A percentile compares a stretch with the other conserved stretches of the same genome.
Conservation (phyloP, 2,888 invertebrate genomes). For the Cylloceria caligata region DNA sequence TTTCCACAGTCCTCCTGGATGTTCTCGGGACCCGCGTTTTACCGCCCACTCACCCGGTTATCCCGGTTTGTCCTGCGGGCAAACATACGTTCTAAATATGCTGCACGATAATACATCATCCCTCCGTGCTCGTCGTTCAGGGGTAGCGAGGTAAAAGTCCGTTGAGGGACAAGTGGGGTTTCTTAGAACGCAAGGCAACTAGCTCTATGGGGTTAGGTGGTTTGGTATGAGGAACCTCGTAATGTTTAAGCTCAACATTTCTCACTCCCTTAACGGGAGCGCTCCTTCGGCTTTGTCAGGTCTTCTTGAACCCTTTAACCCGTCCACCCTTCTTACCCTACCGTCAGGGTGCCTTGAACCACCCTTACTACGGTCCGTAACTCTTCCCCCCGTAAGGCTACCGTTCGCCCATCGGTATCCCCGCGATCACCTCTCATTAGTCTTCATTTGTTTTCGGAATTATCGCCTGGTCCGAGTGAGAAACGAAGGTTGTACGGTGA, state of each 20-base stretch:
- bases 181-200: conserved; percentile 54
- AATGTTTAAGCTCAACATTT: conserved; percentile 84
- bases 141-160: conserved; percentile 23
- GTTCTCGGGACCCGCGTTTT: conserved; percentile 46
- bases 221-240: conserved; percentile 74
- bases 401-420: conserved; percentile 66
- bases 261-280: conserved; percentile 83
- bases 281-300: conserved; percentile 62
- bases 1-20: conserved; percentile 35
- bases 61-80: conserved; percentile 31
- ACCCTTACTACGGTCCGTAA: conserved; percentile 30
- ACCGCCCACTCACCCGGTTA: conserved; percentile 26
- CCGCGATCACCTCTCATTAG: conserved; percentile 83
- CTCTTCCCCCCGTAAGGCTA: conserved; percentile 22
- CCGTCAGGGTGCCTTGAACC: conserved; percentile 45
- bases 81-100: conserved; percentile 77
- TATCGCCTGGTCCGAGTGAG: conserved; percentile 77
- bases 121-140: conserved; percentile 70
- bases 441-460: conserved; percentile 85
- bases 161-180: conserved; percentile 54
- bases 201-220: conserved; percentile 26
- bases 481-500: background rate
- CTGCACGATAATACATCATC: conserved; percentile 83
- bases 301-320: conserved; percentile 81
- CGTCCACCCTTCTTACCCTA: conserved; percentile 73